phyloP scores from a whole-genome alignment of 2,888 invertebrate species.

The Myathropa florea region DNA sequence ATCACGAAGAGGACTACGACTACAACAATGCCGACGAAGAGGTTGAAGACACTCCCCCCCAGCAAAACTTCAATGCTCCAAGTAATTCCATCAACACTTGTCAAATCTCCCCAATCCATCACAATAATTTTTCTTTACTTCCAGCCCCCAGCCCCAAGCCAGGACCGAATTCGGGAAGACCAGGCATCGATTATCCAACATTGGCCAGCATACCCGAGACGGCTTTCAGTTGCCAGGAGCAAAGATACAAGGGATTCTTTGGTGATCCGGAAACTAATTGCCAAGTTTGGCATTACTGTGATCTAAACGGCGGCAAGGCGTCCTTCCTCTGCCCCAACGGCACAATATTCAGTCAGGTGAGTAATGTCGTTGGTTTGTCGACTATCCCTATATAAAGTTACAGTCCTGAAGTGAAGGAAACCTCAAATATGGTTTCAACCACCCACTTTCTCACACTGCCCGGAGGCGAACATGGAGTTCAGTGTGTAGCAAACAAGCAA shows the following conservation, averaged over 20 bases:
- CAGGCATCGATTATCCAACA: constrained; percentile 91
- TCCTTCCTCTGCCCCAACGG: constrained; percentile 95
- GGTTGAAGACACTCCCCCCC: constrained; percentile 68
- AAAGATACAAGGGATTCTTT: constrained; percentile 94
- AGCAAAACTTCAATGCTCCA: constrained; percentile 67
- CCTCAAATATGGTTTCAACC: too few species aligned
- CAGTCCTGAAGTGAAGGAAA: too few species aligned
- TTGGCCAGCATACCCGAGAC: constrained; percentile 89
- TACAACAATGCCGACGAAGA: constrained; percentile 74
- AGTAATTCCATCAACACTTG: constrained; percentile 64
- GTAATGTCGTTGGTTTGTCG: constrained; percentile 14
- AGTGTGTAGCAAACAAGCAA: constrained; percentile 21
- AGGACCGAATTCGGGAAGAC: constrained; percentile 82
- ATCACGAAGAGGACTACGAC: constrained; percentile 78
- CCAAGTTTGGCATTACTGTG: constrained; percentile 96
- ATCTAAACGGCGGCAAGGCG: constrained; percentile 93
- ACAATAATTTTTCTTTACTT: constrained; percentile 30
- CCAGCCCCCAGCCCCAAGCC: constrained; percentile 78
- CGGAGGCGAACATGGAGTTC: constrained; percentile 34
- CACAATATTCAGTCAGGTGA: constrained; percentile 91
- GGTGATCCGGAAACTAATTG: constrained; percentile 93
- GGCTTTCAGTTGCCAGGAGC: constrained; percentile 89
- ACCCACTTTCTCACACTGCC: background rate
- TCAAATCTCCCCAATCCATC: constrained; percentile 1
- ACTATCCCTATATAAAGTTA: too few species aligned